phyloP scores from a whole-genome alignment of 2,888 invertebrate species.

The Leucophenga montana region DNA sequence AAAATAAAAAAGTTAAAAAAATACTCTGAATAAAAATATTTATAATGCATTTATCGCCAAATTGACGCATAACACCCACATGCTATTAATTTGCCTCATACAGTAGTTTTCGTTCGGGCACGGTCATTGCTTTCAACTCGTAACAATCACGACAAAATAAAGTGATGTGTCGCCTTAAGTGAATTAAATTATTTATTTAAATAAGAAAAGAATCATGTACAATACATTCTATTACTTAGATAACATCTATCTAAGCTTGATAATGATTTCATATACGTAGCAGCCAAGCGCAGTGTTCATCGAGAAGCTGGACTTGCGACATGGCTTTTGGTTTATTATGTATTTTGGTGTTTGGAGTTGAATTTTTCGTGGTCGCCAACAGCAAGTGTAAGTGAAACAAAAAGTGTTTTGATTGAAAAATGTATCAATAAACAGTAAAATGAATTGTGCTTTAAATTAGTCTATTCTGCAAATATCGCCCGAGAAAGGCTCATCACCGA shows the following conservation, averaged over 20 bases:
- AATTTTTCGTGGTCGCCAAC: not conserved
- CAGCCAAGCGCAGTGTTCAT: too few relatives aligned
- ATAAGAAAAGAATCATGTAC: not conserved
- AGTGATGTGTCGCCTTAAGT: not conserved
- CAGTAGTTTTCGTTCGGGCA: too few relatives aligned
- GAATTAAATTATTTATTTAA: not conserved
- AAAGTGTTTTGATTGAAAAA: too few relatives aligned
- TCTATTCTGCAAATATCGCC: constrained; percentile 25
- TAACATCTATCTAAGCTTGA: not conserved
- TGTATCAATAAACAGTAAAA: too few relatives aligned
- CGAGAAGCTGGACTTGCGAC: not conserved
- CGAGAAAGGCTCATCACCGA: constrained; percentile 42
- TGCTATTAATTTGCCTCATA: too few relatives aligned
- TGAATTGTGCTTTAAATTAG: constrained; percentile 1
- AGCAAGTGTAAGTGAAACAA: too few relatives aligned
- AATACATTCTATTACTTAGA: not conserved
- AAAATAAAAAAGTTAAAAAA: too few relatives aligned
- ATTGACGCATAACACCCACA: too few relatives aligned
- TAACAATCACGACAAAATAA: not conserved
- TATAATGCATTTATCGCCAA: too few relatives aligned
- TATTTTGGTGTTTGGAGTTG: not conserved
- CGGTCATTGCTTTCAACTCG: too few relatives aligned
- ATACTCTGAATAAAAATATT: too few relatives aligned
- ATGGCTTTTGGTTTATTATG: not conserved
- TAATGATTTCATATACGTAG: too few relatives aligned